Percentiles rank a stretch among this genome's conserved stretches.
These are phyloP conservation scores for Anguilla pacifica DNA, from an alignment of 2,797 vertebrate genomes.

Conservation along the genomic window DNA sequence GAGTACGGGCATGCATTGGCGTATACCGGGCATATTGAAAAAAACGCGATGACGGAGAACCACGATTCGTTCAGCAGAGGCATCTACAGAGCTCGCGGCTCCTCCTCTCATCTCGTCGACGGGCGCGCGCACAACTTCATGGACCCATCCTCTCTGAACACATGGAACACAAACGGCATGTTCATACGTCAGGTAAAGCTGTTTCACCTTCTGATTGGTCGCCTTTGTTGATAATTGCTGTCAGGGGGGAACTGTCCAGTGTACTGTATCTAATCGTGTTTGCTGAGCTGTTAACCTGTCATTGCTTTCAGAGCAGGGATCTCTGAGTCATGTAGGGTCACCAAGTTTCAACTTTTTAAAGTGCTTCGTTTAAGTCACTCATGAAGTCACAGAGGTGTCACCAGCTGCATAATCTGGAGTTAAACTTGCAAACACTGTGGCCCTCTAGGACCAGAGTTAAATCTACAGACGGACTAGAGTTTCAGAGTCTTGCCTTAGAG, in stretches of 20 bases:
- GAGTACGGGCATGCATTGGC: too few species aligned
- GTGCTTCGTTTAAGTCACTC: neutral
- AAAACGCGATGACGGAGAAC: too few species aligned
- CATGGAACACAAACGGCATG: conserved; percentile 62
- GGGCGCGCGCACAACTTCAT: neutral
- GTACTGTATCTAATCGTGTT: neutral
- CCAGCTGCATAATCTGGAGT: neutral
- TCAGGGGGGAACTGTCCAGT: neutral
- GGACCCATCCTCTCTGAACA: conserved; percentile 29
- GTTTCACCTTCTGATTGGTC: neutral
- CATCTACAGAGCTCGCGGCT: neutral
- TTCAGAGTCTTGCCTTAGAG: neutral
- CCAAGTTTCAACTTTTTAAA: neutral
- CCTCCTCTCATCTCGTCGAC: conserved; percentile 31
- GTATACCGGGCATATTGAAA: too few species aligned
- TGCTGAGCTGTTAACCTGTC: neutral
- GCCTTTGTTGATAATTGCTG: neutral
- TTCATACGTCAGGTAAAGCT: conserved; percentile 59
- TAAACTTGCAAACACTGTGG: neutral
- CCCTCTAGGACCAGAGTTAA: neutral
- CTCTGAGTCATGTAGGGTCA: neutral
- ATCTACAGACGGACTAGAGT: neutral
- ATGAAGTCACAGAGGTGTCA: neutral
- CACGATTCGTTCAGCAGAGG: conserved; percentile 20
- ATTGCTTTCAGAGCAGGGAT: neutral